Conservation (phyloP, 2,888 invertebrate genomes). For the Sericinus montela region DNA sequence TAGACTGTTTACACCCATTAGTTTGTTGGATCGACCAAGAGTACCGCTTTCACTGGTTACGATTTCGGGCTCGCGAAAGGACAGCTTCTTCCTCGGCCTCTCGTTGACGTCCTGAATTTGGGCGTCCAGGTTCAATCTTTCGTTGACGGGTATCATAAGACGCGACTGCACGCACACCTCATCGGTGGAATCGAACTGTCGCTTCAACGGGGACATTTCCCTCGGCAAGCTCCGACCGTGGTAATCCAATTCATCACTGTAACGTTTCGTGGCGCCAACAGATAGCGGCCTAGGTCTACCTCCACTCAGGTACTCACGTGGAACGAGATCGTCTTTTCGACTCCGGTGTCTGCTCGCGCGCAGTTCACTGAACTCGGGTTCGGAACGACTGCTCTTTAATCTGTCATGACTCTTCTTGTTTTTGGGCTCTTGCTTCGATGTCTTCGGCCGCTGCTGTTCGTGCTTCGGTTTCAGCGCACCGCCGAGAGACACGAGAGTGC, state of each 20-base stretch:
- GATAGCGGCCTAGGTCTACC: slow-evolving; percentile 58
- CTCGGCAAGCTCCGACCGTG: slow-evolving; percentile 40
- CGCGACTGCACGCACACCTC: slow-evolving; percentile 65
- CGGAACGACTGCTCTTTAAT: slow-evolving; percentile 57
- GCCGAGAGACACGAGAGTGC: slow-evolving; percentile 63
- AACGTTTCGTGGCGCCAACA: slow-evolving; percentile 57
- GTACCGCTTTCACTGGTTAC: slow-evolving; percentile 58
- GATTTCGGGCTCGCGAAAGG: slow-evolving; percentile 92
- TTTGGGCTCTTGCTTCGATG: slow-evolving; percentile 58
- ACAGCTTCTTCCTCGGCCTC: slow-evolving; percentile 90
- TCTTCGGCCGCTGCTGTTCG: slow-evolving; percentile 43
- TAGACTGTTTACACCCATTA: slow-evolving; percentile 68
- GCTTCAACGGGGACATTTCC: slow-evolving; percentile 40
- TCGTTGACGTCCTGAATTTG: slow-evolving; percentile 59
- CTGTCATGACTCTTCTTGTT: slow-evolving; percentile 62
- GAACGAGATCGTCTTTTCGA: slow-evolving; percentile 43
- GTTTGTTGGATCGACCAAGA: slow-evolving; percentile 59
- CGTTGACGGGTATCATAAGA: slow-evolving; percentile 57
- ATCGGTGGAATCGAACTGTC: slow-evolving; percentile 57
- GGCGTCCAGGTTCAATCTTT: slow-evolving; percentile 58
- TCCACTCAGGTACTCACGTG: slow-evolving; percentile 36
- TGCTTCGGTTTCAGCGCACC: slow-evolving; percentile 69
- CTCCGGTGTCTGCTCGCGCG: slow-evolving; percentile 55
- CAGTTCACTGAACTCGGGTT: slow-evolving; percentile 61
- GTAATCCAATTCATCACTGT: slow-evolving; percentile 48